phyloP scores from a whole-genome alignment of 2,113 vertebrate species.

The Psittacus erithacus region DNA sequence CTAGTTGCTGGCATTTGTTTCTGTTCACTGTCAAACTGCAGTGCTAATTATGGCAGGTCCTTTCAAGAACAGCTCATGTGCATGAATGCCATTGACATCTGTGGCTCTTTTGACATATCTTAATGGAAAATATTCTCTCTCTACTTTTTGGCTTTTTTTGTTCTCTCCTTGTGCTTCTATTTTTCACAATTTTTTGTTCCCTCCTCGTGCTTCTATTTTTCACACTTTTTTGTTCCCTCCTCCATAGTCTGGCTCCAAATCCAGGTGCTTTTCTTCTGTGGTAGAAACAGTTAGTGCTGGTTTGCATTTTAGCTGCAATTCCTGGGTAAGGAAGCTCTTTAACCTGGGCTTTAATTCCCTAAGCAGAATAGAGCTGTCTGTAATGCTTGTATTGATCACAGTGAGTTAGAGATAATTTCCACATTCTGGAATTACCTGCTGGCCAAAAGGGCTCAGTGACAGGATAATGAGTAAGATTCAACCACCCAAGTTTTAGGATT shows the following conservation, averaged over 20 bases:
- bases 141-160: neutral
- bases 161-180: neutral
- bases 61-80: neutral
- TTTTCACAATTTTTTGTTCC: neutral
- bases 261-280: neutral
- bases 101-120: neutral
- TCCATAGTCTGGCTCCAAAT: neutral
- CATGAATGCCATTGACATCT: neutral
- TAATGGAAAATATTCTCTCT: neutral
- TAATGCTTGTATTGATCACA: neutral
- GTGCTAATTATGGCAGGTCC: neutral
- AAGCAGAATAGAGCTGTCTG: neutral
- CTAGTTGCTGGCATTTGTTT: neutral
- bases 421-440: neutral
- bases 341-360: neutral
- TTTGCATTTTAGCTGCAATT: neutral
- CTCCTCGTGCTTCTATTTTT: neutral
- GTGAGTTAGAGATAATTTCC: neutral
- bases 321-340: neutral
- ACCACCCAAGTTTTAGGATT: neutral
- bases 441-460: neutral
- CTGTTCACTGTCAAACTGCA: neutral
- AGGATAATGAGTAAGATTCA: neutral
- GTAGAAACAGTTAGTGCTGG: neutral
- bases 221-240: too few species aligned